Evolutionary conservation across 2,797 vertebrate species (phyloP).

Genomic region (Gephyroberyx darwinii): DNA sequence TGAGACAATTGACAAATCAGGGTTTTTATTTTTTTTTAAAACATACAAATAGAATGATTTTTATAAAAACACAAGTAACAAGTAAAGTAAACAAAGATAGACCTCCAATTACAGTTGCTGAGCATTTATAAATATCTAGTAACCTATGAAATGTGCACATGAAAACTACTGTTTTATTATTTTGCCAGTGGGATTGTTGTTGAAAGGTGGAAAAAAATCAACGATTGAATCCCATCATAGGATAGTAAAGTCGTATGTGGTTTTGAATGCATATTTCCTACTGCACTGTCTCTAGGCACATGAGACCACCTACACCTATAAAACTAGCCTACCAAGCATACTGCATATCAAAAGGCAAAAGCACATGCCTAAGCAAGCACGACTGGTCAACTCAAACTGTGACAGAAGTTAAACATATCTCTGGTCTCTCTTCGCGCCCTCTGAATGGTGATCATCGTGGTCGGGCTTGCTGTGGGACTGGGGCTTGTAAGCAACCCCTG

Average conservation of each 20-base stretch:
- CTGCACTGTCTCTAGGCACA: background rate
- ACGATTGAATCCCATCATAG: background rate
- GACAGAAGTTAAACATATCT: slow-evolving; percentile 60
- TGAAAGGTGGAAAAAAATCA: background rate
- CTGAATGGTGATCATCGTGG: slow-evolving; percentile 36
- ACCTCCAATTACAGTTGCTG: slow-evolving; percentile 10
- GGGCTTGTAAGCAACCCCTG: slow-evolving; percentile 71
- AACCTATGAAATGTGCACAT: slow-evolving; percentile 16
- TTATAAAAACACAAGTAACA: slow-evolving; percentile 18
- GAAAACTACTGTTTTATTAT: slow-evolving; percentile 15
- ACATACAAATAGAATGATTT: slow-evolving; percentile 35
- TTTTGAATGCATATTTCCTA: background rate
- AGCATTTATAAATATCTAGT: slow-evolving; percentile 27
- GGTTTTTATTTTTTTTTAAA: slow-evolving; percentile 42
- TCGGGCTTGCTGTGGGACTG: slow-evolving; percentile 45
- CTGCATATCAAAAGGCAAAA: slow-evolving; percentile 6
- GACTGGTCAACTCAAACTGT: background rate
- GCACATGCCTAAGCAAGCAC: background rate
- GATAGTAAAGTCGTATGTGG: background rate
- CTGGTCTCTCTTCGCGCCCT: slow-evolving; percentile 31
- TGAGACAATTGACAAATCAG: slow-evolving; percentile 14
- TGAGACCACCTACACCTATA: too few relatives aligned
- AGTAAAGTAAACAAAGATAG: slow-evolving; percentile 28
- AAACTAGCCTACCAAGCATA: background rate
- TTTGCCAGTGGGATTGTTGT: background rate